These are phyloP conservation scores for Lepus timidus DNA, from an alignment of 2,113 vertebrate species.

Conservation along the genomic window DNA sequence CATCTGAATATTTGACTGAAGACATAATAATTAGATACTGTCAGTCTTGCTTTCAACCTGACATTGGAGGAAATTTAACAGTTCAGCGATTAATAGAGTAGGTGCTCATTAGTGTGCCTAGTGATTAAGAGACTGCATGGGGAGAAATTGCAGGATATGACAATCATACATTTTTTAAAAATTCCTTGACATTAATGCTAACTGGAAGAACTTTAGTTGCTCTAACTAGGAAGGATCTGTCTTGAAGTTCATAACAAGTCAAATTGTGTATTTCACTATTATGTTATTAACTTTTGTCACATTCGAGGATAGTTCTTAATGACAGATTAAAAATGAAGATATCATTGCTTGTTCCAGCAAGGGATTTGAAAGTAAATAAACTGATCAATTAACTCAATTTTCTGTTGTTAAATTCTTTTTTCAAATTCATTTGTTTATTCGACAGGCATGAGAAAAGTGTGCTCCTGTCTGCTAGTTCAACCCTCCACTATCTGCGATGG, in stretches of 20 bases:
- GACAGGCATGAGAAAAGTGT: too few species aligned
- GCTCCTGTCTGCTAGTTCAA: too few species aligned
- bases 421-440: too few species aligned
- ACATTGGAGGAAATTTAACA: neutral
- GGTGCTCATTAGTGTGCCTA: neutral
- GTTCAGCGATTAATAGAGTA: neutral
- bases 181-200: neutral
- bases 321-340: neutral
- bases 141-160: slow-evolving; percentile 21
- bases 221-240: neutral
- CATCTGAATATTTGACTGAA: slow-evolving; percentile 24
- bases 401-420: neutral
- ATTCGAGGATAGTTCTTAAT: neutral
- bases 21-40: slow-evolving; percentile 10
- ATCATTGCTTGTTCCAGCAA: neutral
- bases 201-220: neutral
- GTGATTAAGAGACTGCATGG: neutral
- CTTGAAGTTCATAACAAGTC: neutral
- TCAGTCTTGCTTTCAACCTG: neutral
- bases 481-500: too few species aligned
- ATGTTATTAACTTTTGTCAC: neutral
- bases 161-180: slow-evolving; percentile 20
- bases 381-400: neutral
- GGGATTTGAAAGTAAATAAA: neutral
- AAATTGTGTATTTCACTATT: neutral